These are phyloP conservation scores for Trimorus sp. DNA, from an alignment of 2,888 invertebrate genomes.

Conservation along the genomic window DNA sequence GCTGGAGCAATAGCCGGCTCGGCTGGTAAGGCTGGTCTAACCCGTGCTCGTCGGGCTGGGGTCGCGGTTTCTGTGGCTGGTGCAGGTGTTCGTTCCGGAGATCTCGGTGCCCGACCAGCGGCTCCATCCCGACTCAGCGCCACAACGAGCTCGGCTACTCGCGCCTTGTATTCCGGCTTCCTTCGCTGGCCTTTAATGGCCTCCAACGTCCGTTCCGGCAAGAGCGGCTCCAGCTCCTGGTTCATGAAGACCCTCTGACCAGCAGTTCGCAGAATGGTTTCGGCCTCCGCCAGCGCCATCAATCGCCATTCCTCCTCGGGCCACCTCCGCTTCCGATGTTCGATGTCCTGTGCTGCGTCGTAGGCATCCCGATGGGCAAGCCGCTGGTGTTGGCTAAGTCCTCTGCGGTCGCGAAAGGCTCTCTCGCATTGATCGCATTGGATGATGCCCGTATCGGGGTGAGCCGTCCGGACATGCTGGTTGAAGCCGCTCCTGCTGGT, in stretches of 20 bases:
- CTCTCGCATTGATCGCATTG: background rate
- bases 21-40: background rate
- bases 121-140: background rate
- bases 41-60: background rate
- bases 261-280: background rate
- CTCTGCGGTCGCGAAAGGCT: background rate
- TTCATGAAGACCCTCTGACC: constrained; percentile 1
- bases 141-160: background rate
- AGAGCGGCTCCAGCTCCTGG: background rate
- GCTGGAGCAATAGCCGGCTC: no score
- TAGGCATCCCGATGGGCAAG: background rate
- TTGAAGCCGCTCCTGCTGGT: background rate
- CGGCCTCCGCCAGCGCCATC: background rate
- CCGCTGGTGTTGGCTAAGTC: background rate
- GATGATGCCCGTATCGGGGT: background rate
- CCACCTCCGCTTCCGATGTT: background rate
- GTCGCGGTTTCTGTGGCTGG: no score
- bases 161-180: background rate
- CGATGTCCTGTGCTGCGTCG: background rate
- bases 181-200: constrained; percentile 9
- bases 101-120: background rate
- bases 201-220: background rate
- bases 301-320: background rate
- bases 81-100: no score
- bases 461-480: background rate